Evolutionary conservation across 2,888 invertebrate species (phyloP).

Genomic region (Molanna angustata): DNA sequence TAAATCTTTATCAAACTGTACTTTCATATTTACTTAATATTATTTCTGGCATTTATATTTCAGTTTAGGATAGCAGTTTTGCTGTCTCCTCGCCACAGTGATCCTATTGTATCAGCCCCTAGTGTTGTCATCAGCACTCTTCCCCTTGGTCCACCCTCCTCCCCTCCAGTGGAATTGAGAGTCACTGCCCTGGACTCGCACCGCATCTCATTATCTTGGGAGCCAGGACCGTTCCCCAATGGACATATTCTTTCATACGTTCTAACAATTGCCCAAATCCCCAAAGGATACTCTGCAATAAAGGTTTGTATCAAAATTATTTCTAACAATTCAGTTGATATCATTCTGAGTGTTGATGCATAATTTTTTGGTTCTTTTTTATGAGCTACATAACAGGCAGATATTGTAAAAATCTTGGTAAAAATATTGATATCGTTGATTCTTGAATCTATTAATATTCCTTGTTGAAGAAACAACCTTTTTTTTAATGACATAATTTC

Average conservation of each 20-base stretch:
- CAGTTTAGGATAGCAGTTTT: constrained; percentile 87
- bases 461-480: too few relatives aligned
- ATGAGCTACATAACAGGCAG: too few relatives aligned
- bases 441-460: too few relatives aligned
- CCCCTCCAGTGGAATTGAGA: constrained; percentile 70
- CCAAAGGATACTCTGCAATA: constrained; percentile 59
- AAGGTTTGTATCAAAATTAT: constrained; percentile 53
- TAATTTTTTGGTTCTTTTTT: too few relatives aligned
- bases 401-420: too few relatives aligned
- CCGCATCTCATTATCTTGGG: constrained; percentile 85
- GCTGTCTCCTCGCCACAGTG: constrained; percentile 65
- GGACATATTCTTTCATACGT: constrained; percentile 87
- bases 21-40: too few relatives aligned
- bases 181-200: constrained; percentile 78
- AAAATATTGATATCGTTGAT: too few relatives aligned
- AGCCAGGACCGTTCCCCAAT: constrained; percentile 81
- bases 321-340: too few relatives aligned
- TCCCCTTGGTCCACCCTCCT: constrained; percentile 71
- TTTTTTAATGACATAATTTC: too few relatives aligned
- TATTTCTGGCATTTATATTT: constrained; percentile 36
- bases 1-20: too few relatives aligned
- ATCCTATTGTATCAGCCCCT: constrained; percentile 69
- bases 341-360: too few relatives aligned
- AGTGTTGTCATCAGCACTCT: constrained; percentile 75
- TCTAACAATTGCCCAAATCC: constrained; percentile 62